These are phyloP conservation scores for Aporophyla nigra DNA, from an alignment of 2,888 invertebrate species.

Conservation along the genomic window DNA sequence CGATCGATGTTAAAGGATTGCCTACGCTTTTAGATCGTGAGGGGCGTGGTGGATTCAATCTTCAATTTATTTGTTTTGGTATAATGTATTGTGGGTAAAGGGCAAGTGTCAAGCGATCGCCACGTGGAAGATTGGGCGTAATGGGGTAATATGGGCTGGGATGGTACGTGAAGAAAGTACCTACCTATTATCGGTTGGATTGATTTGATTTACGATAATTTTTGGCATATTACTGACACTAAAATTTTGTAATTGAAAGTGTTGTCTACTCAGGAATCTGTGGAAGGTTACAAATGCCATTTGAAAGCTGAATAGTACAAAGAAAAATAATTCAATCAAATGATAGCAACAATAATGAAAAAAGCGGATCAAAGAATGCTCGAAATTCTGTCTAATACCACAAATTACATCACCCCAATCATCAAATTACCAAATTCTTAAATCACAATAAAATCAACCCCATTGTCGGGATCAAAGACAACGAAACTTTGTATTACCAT, in stretches of 20 bases:
- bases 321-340: neutral
- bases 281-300: neutral
- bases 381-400: conserved; percentile 14
- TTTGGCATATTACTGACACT: neutral
- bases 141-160: conserved; percentile 10
- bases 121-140: conserved; percentile 36
- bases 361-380: conserved; percentile 9
- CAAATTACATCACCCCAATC: conserved; percentile 41
- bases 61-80: conserved; percentile 71
- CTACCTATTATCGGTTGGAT: neutral
- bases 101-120: conserved; percentile 55
- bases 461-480: conserved; percentile 78
- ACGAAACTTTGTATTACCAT: conserved; percentile 70
- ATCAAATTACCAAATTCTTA: conserved; percentile 61
- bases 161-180: neutral
- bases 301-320: neutral
- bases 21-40: conserved; percentile 75
- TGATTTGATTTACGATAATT: neutral
- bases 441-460: conserved; percentile 67
- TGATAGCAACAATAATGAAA: neutral
- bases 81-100: conserved; percentile 64
- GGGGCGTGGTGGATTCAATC: conserved; percentile 73
- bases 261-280: neutral
- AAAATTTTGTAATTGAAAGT: neutral
- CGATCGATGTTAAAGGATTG: conserved; percentile 84